Conservation (phyloP, 2,888 invertebrate genomes). For the Reticulitermes lucifugus region DNA sequence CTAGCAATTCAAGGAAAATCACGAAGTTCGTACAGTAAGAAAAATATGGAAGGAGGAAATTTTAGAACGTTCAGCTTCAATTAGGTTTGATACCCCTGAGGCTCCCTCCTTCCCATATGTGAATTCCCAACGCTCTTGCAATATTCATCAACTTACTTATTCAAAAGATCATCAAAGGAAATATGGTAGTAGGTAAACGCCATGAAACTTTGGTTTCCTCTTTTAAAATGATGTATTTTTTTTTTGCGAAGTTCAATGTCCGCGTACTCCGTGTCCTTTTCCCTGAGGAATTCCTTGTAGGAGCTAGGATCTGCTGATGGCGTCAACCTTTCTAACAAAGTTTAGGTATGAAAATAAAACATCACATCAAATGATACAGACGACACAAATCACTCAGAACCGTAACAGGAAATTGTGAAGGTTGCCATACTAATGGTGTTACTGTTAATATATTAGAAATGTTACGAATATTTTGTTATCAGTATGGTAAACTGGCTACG, state of each 20-base stretch:
- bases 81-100: neutral
- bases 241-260: neutral
- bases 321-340: neutral
- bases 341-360: neutral
- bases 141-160: constrained; percentile 20
- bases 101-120: neutral
- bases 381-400: no score
- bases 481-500: no score
- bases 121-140: neutral
- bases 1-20: no score
- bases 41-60: no score
- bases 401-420: no score
- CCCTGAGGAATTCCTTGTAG: neutral
- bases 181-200: constrained; percentile 9
- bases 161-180: constrained; percentile 29
- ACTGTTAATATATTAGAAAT: no score
- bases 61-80: no score
- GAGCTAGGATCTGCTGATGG: neutral
- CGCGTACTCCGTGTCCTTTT: neutral
- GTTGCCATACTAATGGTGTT: no score
- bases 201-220: constrained; percentile 3
- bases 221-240: constrained; percentile 17
- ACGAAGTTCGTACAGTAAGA: no score
- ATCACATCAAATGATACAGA: no score
- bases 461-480: no score